Conservation (phyloP, 2,113 vertebrate genomes). For the Rana temporaria region DNA sequence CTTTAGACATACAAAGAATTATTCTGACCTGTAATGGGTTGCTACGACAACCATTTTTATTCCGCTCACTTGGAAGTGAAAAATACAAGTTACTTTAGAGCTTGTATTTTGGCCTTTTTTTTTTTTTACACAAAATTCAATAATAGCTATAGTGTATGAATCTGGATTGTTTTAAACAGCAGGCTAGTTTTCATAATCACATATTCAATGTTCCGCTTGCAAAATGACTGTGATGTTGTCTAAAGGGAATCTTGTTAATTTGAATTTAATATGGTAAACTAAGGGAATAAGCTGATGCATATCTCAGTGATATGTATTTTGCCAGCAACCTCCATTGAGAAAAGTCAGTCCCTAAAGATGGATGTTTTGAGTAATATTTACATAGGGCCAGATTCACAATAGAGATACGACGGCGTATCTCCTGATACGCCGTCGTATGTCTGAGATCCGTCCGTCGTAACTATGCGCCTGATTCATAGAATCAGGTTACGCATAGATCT, state of each 20-base stretch:
- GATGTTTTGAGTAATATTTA: neutral
- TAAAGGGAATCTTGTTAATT: neutral
- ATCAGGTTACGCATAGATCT: too few relatives aligned
- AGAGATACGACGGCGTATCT: too few relatives aligned
- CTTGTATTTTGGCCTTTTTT: neutral
- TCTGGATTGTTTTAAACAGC: too few relatives aligned
- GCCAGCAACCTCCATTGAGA: neutral
- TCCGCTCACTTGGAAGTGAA: neutral
- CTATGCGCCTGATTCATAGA: too few relatives aligned
- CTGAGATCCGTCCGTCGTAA: too few relatives aligned
- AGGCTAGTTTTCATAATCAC: too few relatives aligned
- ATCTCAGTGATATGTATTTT: neutral
- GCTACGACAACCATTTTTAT: conserved; percentile 11
- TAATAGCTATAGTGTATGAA: too few relatives aligned
- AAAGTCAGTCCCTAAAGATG: neutral
- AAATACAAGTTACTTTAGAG: neutral
- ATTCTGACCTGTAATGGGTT: conserved; percentile 24
- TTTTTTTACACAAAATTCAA: neutral
- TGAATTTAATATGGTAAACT: neutral
- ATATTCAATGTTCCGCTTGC: neutral
- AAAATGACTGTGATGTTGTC: neutral
- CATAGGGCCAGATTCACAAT: too few relatives aligned
- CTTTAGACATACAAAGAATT: conserved; percentile 1
- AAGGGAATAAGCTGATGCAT: neutral
- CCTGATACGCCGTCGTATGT: too few relatives aligned